Conservation (phyloP, 2,888 invertebrate genomes). For the Calephelis perditalis region DNA sequence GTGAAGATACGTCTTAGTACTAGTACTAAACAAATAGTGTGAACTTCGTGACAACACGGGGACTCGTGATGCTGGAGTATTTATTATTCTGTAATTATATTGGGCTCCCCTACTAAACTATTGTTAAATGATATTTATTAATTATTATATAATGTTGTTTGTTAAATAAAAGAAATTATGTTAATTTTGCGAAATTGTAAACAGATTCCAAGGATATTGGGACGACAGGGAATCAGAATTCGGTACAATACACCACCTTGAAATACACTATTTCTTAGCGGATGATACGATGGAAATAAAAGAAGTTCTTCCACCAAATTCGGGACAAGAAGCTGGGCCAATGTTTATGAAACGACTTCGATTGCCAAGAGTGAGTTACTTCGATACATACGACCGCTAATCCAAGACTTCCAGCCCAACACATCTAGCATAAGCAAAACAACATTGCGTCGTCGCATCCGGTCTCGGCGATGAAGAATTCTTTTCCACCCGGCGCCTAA, state of each 20-base stretch:
- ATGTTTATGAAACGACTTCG: slow-evolving; percentile 87
- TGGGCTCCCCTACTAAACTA: too few relatives aligned
- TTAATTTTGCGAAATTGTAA: neutral
- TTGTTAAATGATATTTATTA: neutral
- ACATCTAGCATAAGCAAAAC: too few relatives aligned
- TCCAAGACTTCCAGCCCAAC: too few relatives aligned
- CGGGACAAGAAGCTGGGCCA: slow-evolving; percentile 83
- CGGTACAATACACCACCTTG: slow-evolving; percentile 87
- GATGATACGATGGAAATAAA: slow-evolving; percentile 94
- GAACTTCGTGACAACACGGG: too few relatives aligned
- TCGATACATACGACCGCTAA: too few relatives aligned
- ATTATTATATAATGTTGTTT: neutral
- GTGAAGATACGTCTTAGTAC: too few relatives aligned
- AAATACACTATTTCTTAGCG: slow-evolving; percentile 90
- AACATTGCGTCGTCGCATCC: too few relatives aligned
- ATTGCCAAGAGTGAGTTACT: slow-evolving; percentile 87
- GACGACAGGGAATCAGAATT: slow-evolving; percentile 88
- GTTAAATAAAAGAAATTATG: neutral
- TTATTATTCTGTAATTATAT: too few relatives aligned
- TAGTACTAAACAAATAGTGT: too few relatives aligned
- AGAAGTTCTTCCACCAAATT: slow-evolving; percentile 82
- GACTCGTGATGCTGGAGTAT: too few relatives aligned
- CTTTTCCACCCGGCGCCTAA: too few relatives aligned
- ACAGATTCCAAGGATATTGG: slow-evolving; percentile 92
- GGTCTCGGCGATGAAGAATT: too few relatives aligned